These are phyloP conservation scores for Amphimedon queenslandica DNA, from an alignment of 37 sponge, comb jelly and placozoan genomes.

Conservation along the genomic window DNA sequence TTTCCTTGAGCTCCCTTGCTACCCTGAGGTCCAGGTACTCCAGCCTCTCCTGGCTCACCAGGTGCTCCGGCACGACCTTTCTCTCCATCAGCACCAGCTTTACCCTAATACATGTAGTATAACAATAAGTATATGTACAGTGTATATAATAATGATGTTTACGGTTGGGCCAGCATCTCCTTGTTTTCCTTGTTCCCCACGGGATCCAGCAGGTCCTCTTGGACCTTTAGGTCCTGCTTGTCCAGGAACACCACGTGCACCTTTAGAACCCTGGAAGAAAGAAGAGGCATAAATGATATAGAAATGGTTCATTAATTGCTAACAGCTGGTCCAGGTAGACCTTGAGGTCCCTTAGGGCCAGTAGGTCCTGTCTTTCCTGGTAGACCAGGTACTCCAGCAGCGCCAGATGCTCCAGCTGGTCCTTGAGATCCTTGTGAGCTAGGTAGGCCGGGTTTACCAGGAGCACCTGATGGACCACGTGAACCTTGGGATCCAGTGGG, in stretches of 20 bases:
- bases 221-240: constrained; percentile 51
- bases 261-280: constrained; percentile 40
- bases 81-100: constrained; percentile 48
- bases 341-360: constrained; percentile 42
- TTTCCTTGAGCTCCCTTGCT: constrained; percentile 56
- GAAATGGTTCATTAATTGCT: constrained; percentile 8
- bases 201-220: constrained; percentile 31
- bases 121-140: neutral
- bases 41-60: constrained; percentile 41
- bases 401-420: constrained; percentile 23
- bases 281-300: neutral
- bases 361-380: constrained; percentile 13
- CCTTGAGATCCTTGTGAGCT: constrained; percentile 27
- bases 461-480: neutral
- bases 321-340: constrained; percentile 40
- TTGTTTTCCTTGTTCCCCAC: constrained; percentile 37
- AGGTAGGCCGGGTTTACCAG: constrained; percentile 12
- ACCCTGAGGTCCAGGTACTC: constrained; percentile 51
- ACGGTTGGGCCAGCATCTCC: constrained; percentile 39
- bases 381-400: constrained; percentile 7
- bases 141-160: neutral
- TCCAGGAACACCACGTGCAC: constrained; percentile 52
- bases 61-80: constrained; percentile 46
- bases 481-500: constrained; percentile 21
- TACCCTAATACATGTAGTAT: constrained; percentile 29